phyloP scores from a whole-genome alignment of 2,888 invertebrate genomes.

The Pollenia griseotomentosa region DNA sequence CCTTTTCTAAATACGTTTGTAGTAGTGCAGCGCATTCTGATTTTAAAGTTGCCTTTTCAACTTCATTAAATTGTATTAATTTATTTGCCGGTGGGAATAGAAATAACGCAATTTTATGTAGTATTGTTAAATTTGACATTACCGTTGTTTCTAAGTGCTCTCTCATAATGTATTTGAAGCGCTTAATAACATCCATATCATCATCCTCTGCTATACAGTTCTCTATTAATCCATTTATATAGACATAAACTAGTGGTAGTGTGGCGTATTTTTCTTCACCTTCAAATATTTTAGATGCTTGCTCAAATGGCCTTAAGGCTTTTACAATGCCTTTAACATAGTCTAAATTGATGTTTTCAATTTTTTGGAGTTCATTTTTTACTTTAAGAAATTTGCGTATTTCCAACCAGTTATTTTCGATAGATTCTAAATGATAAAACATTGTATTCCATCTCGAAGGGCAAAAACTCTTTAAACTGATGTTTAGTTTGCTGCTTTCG shows the following conservation, averaged over 20 bases:
- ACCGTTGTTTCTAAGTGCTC: not conserved
- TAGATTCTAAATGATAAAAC: slow-evolving; percentile 42
- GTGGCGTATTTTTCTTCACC: not conserved
- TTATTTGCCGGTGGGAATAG: slow-evolving; percentile 13
- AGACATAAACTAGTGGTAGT: not conserved
- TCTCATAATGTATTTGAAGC: not conserved
- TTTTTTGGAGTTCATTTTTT: not conserved
- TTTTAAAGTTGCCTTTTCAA: not conserved
- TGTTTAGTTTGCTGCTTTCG: slow-evolving; percentile 10
- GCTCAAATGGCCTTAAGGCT: not conserved
- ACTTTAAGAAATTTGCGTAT: slow-evolving; percentile 15
- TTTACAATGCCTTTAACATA: not conserved
- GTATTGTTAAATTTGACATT: not conserved
- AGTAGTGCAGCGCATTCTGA: not conserved
- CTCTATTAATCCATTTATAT: not conserved
- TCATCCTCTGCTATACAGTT: not conserved
- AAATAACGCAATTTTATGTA: slow-evolving; percentile 2
- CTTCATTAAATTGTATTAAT: not conserved
- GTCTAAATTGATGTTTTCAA: not conserved
- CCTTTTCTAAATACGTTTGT: not conserved
- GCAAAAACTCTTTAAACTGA: not conserved
- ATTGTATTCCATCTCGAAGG: slow-evolving; percentile 59
- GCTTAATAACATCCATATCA: not conserved
- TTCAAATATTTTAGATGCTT: not conserved
- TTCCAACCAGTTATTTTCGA: slow-evolving; percentile 57